phyloP scores from a whole-genome alignment of 2,797 vertebrate genomes.

The Loriculus beryllinus region DNA sequence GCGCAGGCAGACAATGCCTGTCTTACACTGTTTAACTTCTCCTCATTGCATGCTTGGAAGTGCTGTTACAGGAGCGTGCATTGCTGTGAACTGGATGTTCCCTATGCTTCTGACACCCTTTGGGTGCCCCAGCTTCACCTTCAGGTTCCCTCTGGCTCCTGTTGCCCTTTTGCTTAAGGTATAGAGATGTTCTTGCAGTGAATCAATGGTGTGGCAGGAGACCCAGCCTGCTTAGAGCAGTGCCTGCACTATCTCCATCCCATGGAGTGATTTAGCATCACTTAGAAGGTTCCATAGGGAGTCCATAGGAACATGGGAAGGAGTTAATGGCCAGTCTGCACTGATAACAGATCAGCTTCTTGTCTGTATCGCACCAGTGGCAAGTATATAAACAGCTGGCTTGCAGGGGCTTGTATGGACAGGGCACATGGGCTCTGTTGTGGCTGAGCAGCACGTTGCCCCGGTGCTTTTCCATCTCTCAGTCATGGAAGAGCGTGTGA shows the following conservation, averaged over 20 bases:
- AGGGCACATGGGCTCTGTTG: not conserved
- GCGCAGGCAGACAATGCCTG: not conserved
- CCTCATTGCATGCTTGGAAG: not conserved
- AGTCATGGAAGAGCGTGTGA: not conserved
- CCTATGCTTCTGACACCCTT: not conserved
- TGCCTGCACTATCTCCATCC: not conserved
- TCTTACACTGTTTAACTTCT: not conserved
- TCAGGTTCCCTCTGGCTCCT: not conserved
- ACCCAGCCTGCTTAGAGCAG: not conserved
- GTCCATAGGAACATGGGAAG: accelerated
- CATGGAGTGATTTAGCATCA: not conserved
- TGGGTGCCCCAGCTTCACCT: not conserved
- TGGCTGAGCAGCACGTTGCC: not conserved
- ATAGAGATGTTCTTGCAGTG: not conserved
- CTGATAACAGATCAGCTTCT: not conserved
- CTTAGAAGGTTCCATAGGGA: not conserved
- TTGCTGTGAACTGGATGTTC: not conserved
- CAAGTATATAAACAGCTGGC: not conserved
- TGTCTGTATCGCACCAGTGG: not conserved
- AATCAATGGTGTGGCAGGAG: not conserved
- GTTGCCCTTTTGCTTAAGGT: not conserved
- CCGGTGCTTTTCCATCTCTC: not conserved
- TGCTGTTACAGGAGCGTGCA: accelerated
- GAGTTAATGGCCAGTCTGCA: not conserved
- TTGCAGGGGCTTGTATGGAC: not conserved